Evolutionary conservation across 2,888 invertebrate species (phyloP).

Genomic region (Chironomus riparius): DNA sequence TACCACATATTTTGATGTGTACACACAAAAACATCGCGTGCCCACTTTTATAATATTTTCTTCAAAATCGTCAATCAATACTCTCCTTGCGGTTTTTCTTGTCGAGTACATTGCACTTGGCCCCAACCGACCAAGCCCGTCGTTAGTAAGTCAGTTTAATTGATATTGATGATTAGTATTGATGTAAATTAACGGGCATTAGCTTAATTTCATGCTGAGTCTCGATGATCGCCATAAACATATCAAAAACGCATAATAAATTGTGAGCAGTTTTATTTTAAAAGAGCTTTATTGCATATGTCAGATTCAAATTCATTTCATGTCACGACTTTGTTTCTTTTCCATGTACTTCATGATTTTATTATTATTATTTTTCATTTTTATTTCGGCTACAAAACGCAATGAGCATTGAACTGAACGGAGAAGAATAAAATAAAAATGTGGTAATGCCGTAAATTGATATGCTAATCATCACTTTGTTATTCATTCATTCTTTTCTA

Average conservation of each 20-base stretch:
- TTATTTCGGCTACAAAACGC: too few species aligned
- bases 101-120: neutral
- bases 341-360: too few species aligned
- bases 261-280: neutral
- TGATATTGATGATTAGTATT: too few species aligned
- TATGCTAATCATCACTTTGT: constrained; percentile 11
- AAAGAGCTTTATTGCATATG: neutral
- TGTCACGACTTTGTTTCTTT: neutral
- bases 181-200: too few species aligned
- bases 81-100: neutral
- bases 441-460: neutral
- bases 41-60: neutral
- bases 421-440: too few species aligned
- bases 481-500: too few species aligned
- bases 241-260: neutral
- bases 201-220: too few species aligned
- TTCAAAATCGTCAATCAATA: neutral
- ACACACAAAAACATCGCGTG: neutral
- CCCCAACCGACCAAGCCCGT: too few species aligned
- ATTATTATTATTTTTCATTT: too few species aligned
- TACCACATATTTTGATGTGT: too few species aligned
- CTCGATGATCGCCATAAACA: neutral
- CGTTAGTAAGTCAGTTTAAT: too few species aligned
- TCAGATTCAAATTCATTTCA: neutral
- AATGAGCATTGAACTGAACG: too few species aligned